Evolutionary conservation across 2,888 invertebrate genomes (phyloP).

Genomic region (Nesidiocoris tenuis): DNA sequence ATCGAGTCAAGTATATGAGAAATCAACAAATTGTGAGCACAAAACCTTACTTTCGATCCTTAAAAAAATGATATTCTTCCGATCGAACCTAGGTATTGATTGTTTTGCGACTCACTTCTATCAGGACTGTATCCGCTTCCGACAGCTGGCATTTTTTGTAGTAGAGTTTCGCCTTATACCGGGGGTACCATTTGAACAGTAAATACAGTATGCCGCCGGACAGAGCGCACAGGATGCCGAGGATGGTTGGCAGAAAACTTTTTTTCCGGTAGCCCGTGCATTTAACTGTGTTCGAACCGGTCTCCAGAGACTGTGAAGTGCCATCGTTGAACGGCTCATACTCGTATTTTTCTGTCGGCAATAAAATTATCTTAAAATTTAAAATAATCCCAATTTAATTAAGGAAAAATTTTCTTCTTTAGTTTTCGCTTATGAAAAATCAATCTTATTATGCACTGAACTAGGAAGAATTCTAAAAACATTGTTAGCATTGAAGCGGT

Average conservation of each 20-base stretch:
- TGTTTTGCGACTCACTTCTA: slow-evolving; percentile 47
- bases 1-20: neutral
- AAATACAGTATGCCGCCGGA: slow-evolving; percentile 49
- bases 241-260: slow-evolving; percentile 15
- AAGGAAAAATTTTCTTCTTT: too few relatives aligned
- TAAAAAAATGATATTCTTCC: too few relatives aligned
- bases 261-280: slow-evolving; percentile 40
- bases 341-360: slow-evolving; percentile 45
- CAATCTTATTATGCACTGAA: too few relatives aligned
- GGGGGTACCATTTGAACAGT: slow-evolving; percentile 50
- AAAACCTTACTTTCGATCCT: too few relatives aligned
- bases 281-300: slow-evolving; percentile 46
- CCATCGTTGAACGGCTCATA: slow-evolving; percentile 48
- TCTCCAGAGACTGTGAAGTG: slow-evolving; percentile 45
- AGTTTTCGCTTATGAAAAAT: too few relatives aligned
- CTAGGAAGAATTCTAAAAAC: too few relatives aligned
- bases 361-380: too few relatives aligned
- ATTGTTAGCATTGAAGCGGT: too few relatives aligned
- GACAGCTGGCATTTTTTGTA: slow-evolving; percentile 47
- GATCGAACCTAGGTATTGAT: too few relatives aligned
- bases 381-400: too few relatives aligned
- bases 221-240: slow-evolving; percentile 32
- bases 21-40: too few relatives aligned
- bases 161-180: slow-evolving; percentile 46
- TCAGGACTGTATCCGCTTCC: slow-evolving; percentile 50